Base-by-base conservation (phyloP, 2,797 vertebrate species). In the Alosa sapidissima region DNA sequence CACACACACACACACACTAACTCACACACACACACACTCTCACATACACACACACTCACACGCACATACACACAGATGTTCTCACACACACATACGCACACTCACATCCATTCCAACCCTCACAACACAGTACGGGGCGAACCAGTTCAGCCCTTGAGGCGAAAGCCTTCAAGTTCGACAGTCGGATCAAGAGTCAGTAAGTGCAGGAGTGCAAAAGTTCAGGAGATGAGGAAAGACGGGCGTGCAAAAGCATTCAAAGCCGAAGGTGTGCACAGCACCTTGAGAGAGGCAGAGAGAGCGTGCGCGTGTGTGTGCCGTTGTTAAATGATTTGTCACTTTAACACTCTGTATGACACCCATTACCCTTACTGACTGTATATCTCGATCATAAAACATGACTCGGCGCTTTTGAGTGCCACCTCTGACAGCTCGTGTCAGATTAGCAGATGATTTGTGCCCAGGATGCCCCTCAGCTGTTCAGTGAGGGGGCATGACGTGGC, bases 271-370 rank as follows among this genome's bases (percentile, higher is more conserved):
- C 33, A 4, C 28, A 36, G 65, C 28, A 75, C 68, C 36, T 75
- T 6, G 68, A 41, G 33, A 65, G 0, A 58, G 19, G 16, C 16
- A 21, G n/a, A 24, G 60, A 10, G 60, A 10, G 60, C 41, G 4
- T 72, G 68, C 36, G 11, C 36, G 68, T 47, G 72, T 78, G 41
- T 47, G 28, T 21, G 8, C 72, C 47, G 72, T 78, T 19, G 41
- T 45, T 47, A 78, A 78, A 78, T 78, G 72, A 78, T 78, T 78
- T 78, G 72, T 78, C 72, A 78, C 72, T 47, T 78, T 47, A 78
- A 78, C 72, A 78, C 72, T 78, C 72, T 47, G 72, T 9, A 6
- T 78, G 72, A 78, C 72, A 45, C 72, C 41, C 41, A 78, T 78
- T 78, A 78, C 36, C 72, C 72, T 3, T 2, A 45, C 36, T 8